phyloP scores from a whole-genome alignment of 2,113 vertebrate genomes.

The Sebastes schlegelii region DNA sequence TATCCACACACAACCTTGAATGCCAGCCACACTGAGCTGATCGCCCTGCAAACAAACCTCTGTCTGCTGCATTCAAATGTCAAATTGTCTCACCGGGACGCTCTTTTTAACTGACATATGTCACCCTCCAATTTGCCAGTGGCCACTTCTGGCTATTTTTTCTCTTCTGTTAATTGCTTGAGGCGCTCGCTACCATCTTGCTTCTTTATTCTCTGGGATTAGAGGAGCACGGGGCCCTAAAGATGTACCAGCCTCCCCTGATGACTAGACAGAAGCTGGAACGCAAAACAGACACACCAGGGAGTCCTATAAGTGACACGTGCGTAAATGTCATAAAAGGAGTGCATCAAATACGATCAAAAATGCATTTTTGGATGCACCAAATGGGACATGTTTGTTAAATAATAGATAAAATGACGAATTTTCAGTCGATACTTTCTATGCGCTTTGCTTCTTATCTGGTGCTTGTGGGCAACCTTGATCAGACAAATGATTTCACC shows the following conservation, averaged over 20 bases:
- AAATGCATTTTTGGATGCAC: not conserved
- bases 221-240: conserved; percentile 27
- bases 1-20: conserved; percentile 34
- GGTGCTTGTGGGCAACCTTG: conserved; percentile 58
- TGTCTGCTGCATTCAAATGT: conserved; percentile 70
- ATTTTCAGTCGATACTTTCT: conserved; percentile 2
- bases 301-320: conserved; percentile 41
- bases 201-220: conserved; percentile 38
- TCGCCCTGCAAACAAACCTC: conserved; percentile 39
- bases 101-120: conserved; percentile 72
- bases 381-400: not conserved
- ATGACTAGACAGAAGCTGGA: conserved; percentile 47
- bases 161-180: conserved; percentile 58
- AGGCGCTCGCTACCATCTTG: conserved; percentile 52
- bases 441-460: conserved; percentile 27
- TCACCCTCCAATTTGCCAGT: conserved; percentile 64
- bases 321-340: conserved; percentile 47
- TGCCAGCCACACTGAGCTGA: conserved; percentile 30
- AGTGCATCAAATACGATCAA: not conserved
- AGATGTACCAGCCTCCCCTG: conserved; percentile 26
- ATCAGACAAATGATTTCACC: conserved; percentile 69
- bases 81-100: conserved; percentile 60
- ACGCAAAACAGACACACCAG: conserved; percentile 52
- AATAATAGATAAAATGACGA: not conserved
- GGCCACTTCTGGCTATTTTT: conserved; percentile 63